Base-by-base conservation (phyloP, 1,140 invertebrate species). In the Bombus vancouverensis region DNA sequence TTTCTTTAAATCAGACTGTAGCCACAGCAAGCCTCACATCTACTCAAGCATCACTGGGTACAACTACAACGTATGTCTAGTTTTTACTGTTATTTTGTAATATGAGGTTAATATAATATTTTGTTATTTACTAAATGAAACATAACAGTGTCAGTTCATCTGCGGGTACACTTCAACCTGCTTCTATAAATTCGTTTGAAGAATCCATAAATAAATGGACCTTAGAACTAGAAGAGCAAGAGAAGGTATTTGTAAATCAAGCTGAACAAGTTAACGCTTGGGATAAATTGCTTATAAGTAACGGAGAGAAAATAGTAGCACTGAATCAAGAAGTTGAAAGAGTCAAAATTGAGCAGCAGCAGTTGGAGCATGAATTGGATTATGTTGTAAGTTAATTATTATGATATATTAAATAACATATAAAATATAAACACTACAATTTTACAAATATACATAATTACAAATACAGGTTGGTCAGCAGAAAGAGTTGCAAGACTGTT, bases 131-230 rank as follows among this genome's bases (percentile, higher is more conserved):
- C 42, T 68, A 91, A 92, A 74, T 81, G 39, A 83, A 66, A 81
- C 81, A 74, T 84, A 88, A 81, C 83, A 94, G 95, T 90, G 90
- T 96, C 91, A 89, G 92, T 95, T 90, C 95, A 92, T 91, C 94
- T 86, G 87, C 92, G 91, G 83, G 89, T 81, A 93, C 75, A 94
- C 94, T 95, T 89, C 88, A 96, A 92, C 90, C 95, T 88, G 91
- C 93, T 92, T 87, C 96, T 13, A 97, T 99, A 91, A 98, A 97
- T 32, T 99, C 98, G 92, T 96, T 97, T 39, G 98, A 99, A 94
- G 98, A 99, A 91, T 96, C 97, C 3, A 98, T 99, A 72, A 99
- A 99, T 93, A 99, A 99, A 94, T 99, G 98, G 98, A 98, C 98
- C 1, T 93, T 98, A 28, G 98, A 99, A 92, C 95, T 99, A 25